phyloP scores from a whole-genome alignment of 53 echinoderm and acorn worm genomes.

The Actinopyga echinites region DNA sequence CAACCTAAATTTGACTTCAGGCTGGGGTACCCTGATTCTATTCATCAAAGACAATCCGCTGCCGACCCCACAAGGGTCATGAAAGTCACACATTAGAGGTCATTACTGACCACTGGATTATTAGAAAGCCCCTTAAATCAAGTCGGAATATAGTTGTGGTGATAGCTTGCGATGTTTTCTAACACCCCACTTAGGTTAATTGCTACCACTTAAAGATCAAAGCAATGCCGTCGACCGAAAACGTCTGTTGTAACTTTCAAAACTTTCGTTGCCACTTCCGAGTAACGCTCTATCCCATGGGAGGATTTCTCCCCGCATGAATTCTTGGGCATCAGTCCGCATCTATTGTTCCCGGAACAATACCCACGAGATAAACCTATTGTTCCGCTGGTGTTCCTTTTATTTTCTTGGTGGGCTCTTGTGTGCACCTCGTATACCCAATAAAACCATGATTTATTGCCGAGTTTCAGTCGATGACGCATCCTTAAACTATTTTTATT shows the following conservation, averaged over 20 bases:
- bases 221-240: not conserved
- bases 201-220: slow-evolving; percentile 9
- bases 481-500: not conserved
- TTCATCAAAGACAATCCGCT: not conserved
- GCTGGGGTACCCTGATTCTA: not conserved
- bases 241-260: not conserved
- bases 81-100: not conserved
- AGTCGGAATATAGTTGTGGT: not conserved
- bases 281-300: not conserved
- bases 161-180: not conserved
- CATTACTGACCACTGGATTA: slow-evolving; percentile 6
- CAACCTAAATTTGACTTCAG: no score
- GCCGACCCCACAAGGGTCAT: not conserved
- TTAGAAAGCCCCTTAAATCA: not conserved
- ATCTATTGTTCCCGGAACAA: slow-evolving; percentile 13
- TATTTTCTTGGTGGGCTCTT: not conserved
- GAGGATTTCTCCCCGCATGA: no score
- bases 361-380: not conserved
- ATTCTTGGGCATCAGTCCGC: no score
- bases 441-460: not conserved
- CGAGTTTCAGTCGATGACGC: not conserved
- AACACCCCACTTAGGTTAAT: slow-evolving; percentile 14
- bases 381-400: not conserved
- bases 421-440: not conserved
- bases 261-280: not conserved